phyloP scores from a whole-genome alignment of 2,797 vertebrate genomes.

The Ctenosaura bakeri region DNA sequence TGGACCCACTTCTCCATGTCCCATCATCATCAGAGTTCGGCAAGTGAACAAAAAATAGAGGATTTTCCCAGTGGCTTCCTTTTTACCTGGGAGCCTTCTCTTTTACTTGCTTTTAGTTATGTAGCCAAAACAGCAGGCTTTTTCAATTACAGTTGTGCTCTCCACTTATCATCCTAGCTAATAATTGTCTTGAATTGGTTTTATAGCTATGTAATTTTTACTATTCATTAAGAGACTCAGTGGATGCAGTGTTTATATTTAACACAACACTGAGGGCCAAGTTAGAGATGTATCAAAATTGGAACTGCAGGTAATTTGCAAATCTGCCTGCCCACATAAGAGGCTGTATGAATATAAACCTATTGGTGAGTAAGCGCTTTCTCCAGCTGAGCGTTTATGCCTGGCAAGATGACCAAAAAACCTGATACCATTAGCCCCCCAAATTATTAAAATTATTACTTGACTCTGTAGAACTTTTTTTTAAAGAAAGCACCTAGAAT shows the following conservation, averaged over 20 bases:
- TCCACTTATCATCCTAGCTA: not conserved
- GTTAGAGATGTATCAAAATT: not conserved
- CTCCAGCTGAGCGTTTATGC: not conserved
- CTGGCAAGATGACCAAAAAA: not conserved
- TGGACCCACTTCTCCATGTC: too few relatives aligned
- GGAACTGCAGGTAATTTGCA: not conserved
- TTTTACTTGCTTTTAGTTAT: not conserved
- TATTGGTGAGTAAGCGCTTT: not conserved
- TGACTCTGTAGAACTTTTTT: not conserved
- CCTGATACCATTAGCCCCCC: not conserved
- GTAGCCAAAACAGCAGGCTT: not conserved
- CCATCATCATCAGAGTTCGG: not conserved
- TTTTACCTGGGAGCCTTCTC: not conserved
- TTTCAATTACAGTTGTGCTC: not conserved
- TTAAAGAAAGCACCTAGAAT: not conserved
- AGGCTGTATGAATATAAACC: too few relatives aligned
- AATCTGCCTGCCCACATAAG: not conserved
- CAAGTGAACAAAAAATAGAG: not conserved
- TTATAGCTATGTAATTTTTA: not conserved
- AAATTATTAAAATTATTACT: not conserved
- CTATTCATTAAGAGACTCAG: not conserved
- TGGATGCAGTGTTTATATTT: not conserved
- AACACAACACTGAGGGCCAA: too few relatives aligned
- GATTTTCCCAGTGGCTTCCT: not conserved
- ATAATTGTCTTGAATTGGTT: not conserved